These are phyloP conservation scores for Drosophila atripex DNA, from an alignment of 2,888 invertebrate species.

Conservation along the genomic window DNA sequence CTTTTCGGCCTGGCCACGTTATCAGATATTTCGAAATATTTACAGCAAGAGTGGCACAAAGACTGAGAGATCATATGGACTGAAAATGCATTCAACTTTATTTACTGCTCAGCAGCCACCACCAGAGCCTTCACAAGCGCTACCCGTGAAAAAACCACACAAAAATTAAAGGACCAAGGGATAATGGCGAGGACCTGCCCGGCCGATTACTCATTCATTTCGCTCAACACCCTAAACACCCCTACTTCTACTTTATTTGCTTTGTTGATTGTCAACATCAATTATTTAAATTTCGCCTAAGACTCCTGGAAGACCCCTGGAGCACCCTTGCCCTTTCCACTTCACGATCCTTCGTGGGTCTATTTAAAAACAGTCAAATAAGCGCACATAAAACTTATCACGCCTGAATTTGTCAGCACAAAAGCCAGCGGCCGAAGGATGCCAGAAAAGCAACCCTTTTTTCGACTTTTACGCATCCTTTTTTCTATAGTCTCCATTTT, in stretches of 20 bases:
- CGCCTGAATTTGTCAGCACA: constrained; percentile 82
- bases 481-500: constrained; percentile 6
- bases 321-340: constrained; percentile 21
- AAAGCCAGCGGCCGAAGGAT: constrained; percentile 57
- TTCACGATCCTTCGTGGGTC: constrained; percentile 49
- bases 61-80: constrained; percentile 38
- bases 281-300: constrained; percentile 79
- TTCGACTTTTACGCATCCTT: constrained; percentile 34
- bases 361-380: constrained; percentile 79
- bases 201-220: constrained; percentile 53
- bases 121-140: constrained; percentile 38
- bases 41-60: constrained; percentile 33
- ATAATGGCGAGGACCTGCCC: constrained; percentile 44
- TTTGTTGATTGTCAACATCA: constrained; percentile 82
- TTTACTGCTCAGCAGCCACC: constrained; percentile 42
- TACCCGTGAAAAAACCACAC: neutral
- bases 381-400: constrained; percentile 80
- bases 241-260: constrained; percentile 74
- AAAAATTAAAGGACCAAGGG: constrained; percentile 35
- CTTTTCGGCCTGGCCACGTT: constrained; percentile 27
- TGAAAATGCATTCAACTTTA: constrained; percentile 60
- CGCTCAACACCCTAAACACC: constrained; percentile 35
- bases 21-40: constrained; percentile 70
- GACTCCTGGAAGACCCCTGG: constrained; percentile 30
- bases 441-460: constrained; percentile 63